Evolutionary conservation across 2,888 invertebrate genomes (phyloP), one percentile per base, ranked within the genome.

Genomic region (Frankliniella fusca): DNA sequence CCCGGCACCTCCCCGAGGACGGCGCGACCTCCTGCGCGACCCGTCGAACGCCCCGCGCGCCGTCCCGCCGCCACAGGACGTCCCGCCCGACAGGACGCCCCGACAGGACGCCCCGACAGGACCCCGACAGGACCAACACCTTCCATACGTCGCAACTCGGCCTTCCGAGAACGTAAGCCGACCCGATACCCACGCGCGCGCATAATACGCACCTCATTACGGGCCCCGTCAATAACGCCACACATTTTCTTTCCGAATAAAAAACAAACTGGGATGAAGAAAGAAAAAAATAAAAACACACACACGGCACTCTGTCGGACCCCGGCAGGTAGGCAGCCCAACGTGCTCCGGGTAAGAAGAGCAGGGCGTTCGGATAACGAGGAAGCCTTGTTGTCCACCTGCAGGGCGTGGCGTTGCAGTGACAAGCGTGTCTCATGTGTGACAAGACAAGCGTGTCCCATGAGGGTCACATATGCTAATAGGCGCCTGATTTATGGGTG

Each of bases 401-500:
- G 70, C 70, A 12, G 70, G 70, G 70, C 70, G 70, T 70, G 70
- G 70, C 70, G 70, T 23, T 23, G 27, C 61, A 18, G 70, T 76
- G 70, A 76, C 70, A 76, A 76, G 70, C 70, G 70, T 76, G 70
- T 76, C 70, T 76, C 70, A 23, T 23, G 23, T 27, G 70, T 76
- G 70, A 76, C 70, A 76, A 27, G 70, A 76, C 70, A 76, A 76
- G 70, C 70, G 70, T 76, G 70, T 76, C 70, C 70, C 70, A 76
- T 76, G 70, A 76, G 70, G 70, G 70, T 27, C 70, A 27, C 70
- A 27, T 76, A 76, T 76, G 70, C 70, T 76, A 76, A 76, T 76
- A 76, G 70, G 70, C 70, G 23, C 12, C 70, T 76, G 70, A 76
- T 76, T 76, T 76, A 76, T 76, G 70, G 27, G 23, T 76, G 27